A percentile compares a stretch with the other conserved stretches of the same genome.
Evolutionary conservation across 2,113 vertebrate genomes (phyloP).

Genomic region (Suricata suricatta): DNA sequence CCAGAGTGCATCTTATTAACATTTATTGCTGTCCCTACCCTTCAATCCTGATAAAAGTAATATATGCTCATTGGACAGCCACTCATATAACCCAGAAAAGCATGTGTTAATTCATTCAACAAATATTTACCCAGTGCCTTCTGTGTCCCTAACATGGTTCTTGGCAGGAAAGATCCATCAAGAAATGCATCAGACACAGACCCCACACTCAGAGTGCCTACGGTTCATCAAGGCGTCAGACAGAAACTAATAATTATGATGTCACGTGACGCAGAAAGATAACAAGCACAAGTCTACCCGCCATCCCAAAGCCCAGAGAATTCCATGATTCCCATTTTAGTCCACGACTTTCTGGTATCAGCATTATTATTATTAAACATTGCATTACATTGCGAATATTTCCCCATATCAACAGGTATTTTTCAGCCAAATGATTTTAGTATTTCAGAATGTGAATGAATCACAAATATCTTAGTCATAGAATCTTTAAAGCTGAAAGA

Average conservation of each 20-base stretch:
- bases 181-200: neutral
- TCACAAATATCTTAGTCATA: neutral
- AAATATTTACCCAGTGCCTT: neutral
- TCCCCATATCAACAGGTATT: neutral
- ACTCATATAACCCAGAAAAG: neutral
- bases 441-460: constrained; percentile 9
- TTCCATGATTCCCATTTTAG: neutral
- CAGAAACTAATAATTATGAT: neutral
- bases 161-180: neutral
- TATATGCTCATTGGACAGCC: neutral
- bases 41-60: neutral
- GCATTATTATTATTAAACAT: neutral
- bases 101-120: neutral
- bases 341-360: neutral
- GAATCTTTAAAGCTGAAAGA: neutral
- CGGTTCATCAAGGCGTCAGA: neutral
- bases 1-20: neutral
- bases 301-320: neutral
- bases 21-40: neutral
- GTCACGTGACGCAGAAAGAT: neutral
- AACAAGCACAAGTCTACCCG: neutral
- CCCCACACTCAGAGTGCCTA: neutral
- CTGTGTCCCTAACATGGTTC: neutral
- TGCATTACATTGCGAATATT: neutral
- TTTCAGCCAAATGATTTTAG: constrained; percentile 21